Base-by-base conservation (phyloP, 2,113 vertebrate genomes). In the Notothenia coriiceps region DNA sequence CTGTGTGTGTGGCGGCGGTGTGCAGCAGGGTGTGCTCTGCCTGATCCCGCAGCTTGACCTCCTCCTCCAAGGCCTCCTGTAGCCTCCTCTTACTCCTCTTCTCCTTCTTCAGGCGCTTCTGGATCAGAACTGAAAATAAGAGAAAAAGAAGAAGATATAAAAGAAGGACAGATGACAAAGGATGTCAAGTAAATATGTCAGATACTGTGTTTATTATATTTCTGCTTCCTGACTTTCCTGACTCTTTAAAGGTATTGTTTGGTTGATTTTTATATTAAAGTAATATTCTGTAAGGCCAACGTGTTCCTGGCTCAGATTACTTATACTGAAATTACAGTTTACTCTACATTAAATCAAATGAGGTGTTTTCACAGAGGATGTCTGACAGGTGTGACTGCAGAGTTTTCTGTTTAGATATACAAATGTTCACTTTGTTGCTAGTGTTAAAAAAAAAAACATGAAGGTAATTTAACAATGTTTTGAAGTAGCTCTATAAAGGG, bases 71-170 rank as follows among this genome's bases (percentile, higher is more conserved):
- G 13, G 93, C 93, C 85, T 94, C 93, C 88, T 94, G 93, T 66
- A 94, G 89, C 85, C 91, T 87, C 86, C 91, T 91, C 84, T 94
- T 94, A 79, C 82, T 94, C 60, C 92, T 91, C 88, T 93, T 94
- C 59, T 94, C 93, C 64, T 93, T 93, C 90, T 94, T 94, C 87
- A 93, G 87, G 40, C 93, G 92, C 66, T 94, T 94, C 78, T 94
- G 93, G 73, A 94, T 93, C 76, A 94, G 67, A 66, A 94, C 93
- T 94, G 54, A 56, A 51, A 1, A 35, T 25, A 22, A 9, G 10
- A 47, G 46, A 47, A 47, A 2, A 12, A 47, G 5, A n/a, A n/a
- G 43, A 29, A 73, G 56, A 56, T 52, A 25, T 44, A 35, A 50
- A 43, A 33, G 10, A 33, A n/a, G 0, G 10, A 7, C 7, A 46